Base-by-base conservation (phyloP, 1,140 invertebrate genomes). In the Drosophila albomicans region DNA sequence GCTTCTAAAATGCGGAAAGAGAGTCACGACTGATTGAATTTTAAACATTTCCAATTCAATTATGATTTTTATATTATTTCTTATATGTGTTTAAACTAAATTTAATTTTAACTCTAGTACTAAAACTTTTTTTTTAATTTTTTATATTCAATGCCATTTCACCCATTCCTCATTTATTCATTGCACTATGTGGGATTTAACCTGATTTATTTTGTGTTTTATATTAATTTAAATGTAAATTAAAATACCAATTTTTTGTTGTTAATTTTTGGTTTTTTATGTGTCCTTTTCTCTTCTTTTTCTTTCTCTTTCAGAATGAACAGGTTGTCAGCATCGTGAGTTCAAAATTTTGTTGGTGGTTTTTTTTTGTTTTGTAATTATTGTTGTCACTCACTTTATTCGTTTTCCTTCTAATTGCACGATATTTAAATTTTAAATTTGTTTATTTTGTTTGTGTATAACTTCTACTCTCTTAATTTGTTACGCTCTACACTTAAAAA, bases 241-340 rank as follows among this genome's bases (percentile, higher is more conserved):
- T 73, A 43, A 43, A 35, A 43, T 43, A 43, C 5, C 5, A 7
- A 66, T 65, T 67, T 67, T 54, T 65, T 84, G 45, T 65, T 84
- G 45, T 54, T 45, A 54, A 59, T 54, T 75, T 70, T 76, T 82
- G 63, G 62, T 75, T 87, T 90, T 79, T 88, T 84, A 81, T 81
- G 78, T 84, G 75, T 79, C 76, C 70, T 79, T 76, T 75, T 88
- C 58, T 78, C 75, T 79, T 78, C 73, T 82, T 78, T 87, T 91
- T 87, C 72, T 86, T 81, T 82, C 78, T 82, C 63, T 92, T 92
- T 90, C 91, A 92, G 91, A 92, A 91, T 85, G 91, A 90, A 80
- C 62, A 91, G 91, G 91, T 92, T 91, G 91, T 87, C 78, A 92
- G 85, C 88, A 91, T 92, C 72, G 91, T 92, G 91, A 92, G 91